A percentile compares a stretch with the other conserved stretches of the same genome.
Evolutionary conservation across 2,888 invertebrate genomes (phyloP).

Genomic region (Phragmatobia fuliginosa): DNA sequence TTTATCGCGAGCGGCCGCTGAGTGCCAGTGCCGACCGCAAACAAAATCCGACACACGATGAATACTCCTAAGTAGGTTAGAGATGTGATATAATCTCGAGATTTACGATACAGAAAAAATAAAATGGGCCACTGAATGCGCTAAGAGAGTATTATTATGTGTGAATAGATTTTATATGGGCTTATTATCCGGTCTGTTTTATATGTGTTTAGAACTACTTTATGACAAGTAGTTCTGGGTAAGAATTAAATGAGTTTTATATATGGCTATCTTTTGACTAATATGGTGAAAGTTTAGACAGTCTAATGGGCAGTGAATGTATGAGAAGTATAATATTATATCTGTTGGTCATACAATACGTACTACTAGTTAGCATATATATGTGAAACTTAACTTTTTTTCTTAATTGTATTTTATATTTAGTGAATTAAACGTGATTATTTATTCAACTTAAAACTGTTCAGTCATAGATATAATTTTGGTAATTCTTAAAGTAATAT

Average conservation of each 20-base stretch:
- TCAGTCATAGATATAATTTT: no score
- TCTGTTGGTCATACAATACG: no score
- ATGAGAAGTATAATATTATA: neutral
- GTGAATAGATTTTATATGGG: conserved; percentile 36
- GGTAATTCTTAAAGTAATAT: no score
- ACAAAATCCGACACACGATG: conserved; percentile 72
- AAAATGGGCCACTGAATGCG: conserved; percentile 26
- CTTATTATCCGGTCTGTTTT: conserved; percentile 12
- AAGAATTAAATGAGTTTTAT: neutral
- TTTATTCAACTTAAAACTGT: no score
- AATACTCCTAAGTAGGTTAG: conserved; percentile 70
- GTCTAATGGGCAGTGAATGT: neutral
- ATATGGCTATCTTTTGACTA: neutral
- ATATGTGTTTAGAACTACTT: conserved; percentile 5
- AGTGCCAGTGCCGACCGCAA: conserved; percentile 61
- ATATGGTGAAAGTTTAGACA: neutral
- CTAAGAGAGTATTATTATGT: conserved; percentile 36
- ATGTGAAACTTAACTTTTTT: no score
- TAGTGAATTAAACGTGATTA: no score
- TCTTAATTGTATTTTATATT: no score
- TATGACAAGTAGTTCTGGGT: conserved; percentile 8
- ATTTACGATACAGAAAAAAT: conserved; percentile 53
- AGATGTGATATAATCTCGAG: conserved; percentile 61
- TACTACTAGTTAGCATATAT: no score
- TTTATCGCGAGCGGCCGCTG: conserved; percentile 70